Evolutionary conservation across 2,797 vertebrate species (phyloP), one percentile per base, ranked within the genome.

Genomic region (Sparus aurata): DNA sequence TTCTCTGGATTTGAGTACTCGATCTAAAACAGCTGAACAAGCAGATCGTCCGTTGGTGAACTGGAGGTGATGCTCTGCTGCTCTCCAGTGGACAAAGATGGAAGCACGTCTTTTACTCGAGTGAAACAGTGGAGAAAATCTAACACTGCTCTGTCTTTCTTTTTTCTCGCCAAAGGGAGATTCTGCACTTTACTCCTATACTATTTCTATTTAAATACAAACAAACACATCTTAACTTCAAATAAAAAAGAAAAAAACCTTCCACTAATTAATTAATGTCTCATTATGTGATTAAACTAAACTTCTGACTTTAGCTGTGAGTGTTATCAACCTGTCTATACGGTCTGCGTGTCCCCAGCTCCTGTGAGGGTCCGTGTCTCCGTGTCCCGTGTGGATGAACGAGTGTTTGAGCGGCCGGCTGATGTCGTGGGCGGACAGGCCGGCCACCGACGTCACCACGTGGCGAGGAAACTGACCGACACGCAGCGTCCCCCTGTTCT

Each of bases 321-420:
- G 55, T 5, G 0, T 46, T 4, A 85, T 94, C 90, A 91, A 99
- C 98, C 98, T 98, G 72, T 99, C 98, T 15, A 99, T 99, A 92
- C 95, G 97, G 90, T 99, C 98, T 0, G 98, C 98, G 58, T 97
- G 97, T 13, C 98, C 98, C 98, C 98, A 99, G 96, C 97, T 98
- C 87, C 97, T 95, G 87, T 97, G 97, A 0, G 97, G 98, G 92
- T 99, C 97, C 0, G 96, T 98, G 96, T 99, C 98, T 30, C 98
- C 98, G 79, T 99, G 98, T 55, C 98, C 98, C 0, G 98, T 99
- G 94, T 99, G 98, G 91, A 99, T 99, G 94, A 99, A 99, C 87
- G 98, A 99, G 94, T 99, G 98, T 90, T 99, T 99, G 79, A 99
- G 96, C 1, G 98, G 98, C 18, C 96, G 96, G 95, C 98, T 99